phyloP scores from a whole-genome alignment of 2,888 invertebrate species.

The Fabriciana adippe region DNA sequence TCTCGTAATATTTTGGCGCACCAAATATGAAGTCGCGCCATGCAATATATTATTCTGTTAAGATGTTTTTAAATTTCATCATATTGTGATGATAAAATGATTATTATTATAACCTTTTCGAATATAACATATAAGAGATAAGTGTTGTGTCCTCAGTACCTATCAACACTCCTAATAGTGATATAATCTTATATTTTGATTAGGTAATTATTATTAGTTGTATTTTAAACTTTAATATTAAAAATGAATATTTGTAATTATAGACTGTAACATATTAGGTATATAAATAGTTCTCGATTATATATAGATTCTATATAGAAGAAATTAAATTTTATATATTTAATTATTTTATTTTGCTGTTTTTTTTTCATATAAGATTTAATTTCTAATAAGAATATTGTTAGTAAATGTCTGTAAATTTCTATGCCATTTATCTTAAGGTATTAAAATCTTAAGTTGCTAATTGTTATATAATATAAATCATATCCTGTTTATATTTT shows the following conservation, averaged over 20 bases:
- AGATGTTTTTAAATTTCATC: slow-evolving; percentile 37
- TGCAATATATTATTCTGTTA: slow-evolving; percentile 2
- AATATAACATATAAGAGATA: slow-evolving; percentile 23
- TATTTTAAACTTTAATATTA: background rate
- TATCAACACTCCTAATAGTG: slow-evolving; percentile 2
- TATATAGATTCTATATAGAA: no score
- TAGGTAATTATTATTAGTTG: slow-evolving; percentile 6
- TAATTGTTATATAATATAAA: no score
- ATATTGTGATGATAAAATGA: slow-evolving; percentile 50
- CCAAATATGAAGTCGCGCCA: slow-evolving; percentile 14
- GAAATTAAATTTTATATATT: no score
- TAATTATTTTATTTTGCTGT: no score
- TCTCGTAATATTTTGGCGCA: background rate
- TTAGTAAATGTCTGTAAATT: no score
- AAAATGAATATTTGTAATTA: background rate
- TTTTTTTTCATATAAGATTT: no score
- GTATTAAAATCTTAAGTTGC: no score
- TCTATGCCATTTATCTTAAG: no score
- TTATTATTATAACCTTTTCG: slow-evolving; percentile 54
- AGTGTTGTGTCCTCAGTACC: slow-evolving; percentile 20
- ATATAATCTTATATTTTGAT: slow-evolving; percentile 4
- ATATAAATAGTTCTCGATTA: no score
- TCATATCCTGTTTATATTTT: no score
- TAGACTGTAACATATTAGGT: no score
- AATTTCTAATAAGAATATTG: no score